Evolutionary conservation across 2,113 vertebrate genomes (phyloP).

Genomic region (Cololabis saira): DNA sequence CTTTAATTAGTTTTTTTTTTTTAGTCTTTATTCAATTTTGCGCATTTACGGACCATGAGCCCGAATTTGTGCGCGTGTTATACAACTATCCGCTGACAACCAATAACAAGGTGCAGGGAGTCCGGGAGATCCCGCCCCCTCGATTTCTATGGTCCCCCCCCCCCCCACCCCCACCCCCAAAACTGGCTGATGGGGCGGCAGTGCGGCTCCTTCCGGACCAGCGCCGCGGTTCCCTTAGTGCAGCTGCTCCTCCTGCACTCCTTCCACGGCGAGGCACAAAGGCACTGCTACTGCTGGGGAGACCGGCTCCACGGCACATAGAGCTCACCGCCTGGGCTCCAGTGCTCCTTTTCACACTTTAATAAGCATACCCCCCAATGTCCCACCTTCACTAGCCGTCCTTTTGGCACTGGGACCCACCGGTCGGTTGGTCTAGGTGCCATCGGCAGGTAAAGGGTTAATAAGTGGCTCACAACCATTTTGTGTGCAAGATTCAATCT

Average conservation of each 20-base stretch:
- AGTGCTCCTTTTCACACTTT: slow-evolving; percentile 3
- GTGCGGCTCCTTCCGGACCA: slow-evolving; percentile 48
- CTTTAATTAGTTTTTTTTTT: no score
- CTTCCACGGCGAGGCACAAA: slow-evolving; percentile 5
- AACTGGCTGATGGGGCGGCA: slow-evolving; percentile 19
- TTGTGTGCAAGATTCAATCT: slow-evolving; percentile 49
- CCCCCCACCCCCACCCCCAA: no score
- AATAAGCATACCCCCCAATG: neutral
- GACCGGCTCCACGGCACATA: neutral
- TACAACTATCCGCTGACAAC: slow-evolving; percentile 37
- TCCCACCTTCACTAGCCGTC: neutral
- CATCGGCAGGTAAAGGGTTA: slow-evolving; percentile 61
- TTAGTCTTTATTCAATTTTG: slow-evolving; percentile 39
- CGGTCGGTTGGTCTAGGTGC: slow-evolving; percentile 9
- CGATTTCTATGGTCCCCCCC: slow-evolving; percentile 29
- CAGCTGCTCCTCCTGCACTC: slow-evolving; percentile 26
- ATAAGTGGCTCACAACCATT: slow-evolving; percentile 59
- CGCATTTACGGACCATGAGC: slow-evolving; percentile 71
- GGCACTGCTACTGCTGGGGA: neutral
- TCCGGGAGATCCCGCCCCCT: slow-evolving; percentile 56
- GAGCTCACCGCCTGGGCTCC: slow-evolving; percentile 16
- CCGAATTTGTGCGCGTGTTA: slow-evolving; percentile 46
- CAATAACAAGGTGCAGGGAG: slow-evolving; percentile 54
- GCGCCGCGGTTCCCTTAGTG: slow-evolving; percentile 32
- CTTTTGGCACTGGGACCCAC: neutral